Evolutionary conservation across 2,113 vertebrate species (phyloP).

Genomic region (Scopus umbretta): DNA sequence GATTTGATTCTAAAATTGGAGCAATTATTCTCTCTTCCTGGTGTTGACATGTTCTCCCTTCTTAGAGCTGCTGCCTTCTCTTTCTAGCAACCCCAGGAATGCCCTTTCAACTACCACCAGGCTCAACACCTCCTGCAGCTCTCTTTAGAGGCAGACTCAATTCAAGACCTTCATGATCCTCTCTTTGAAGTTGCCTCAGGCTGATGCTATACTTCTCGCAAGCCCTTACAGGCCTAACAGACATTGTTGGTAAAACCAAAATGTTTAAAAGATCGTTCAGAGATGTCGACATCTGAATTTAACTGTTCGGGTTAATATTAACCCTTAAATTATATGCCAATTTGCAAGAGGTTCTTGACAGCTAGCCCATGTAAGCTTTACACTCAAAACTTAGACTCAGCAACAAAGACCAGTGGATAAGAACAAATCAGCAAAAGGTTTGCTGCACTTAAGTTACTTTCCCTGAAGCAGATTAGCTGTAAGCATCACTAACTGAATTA

Average conservation of each 20-base stretch:
- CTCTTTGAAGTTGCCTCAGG: not conserved
- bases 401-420: not conserved
- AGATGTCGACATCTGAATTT: not conserved
- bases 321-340: not conserved
- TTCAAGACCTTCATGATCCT: not conserved
- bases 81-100: not conserved
- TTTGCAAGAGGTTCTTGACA: not conserved
- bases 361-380: not conserved
- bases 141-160: not conserved
- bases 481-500: not conserved
- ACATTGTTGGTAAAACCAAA: not conserved
- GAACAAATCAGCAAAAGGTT: not conserved
- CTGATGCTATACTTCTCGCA: not conserved
- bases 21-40: not conserved
- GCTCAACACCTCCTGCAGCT: not conserved
- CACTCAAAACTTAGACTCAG: not conserved
- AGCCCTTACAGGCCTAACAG: not conserved
- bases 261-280: not conserved
- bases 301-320: not conserved
- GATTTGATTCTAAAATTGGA: not conserved
- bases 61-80: not conserved
- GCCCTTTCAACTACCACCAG: not conserved
- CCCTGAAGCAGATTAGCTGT: not conserved
- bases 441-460: not conserved
- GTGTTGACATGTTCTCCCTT: not conserved